A percentile compares a stretch with the other conserved stretches of the same genome.
Evolutionary conservation across 2,888 invertebrate genomes (phyloP).

Genomic region (Pristionchus japonicus): DNA sequence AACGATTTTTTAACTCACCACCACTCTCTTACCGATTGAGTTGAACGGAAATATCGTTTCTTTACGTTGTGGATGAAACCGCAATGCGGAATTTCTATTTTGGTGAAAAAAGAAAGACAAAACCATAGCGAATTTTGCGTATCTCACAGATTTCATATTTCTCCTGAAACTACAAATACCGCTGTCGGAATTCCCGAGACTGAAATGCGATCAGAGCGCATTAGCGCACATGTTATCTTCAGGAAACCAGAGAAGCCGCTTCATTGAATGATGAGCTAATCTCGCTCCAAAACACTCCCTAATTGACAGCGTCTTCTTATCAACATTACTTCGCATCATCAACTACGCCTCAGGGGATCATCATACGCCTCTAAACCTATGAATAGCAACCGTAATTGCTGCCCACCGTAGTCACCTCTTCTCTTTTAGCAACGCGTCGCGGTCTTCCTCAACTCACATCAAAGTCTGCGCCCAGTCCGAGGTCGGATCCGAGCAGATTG

Average conservation of each 20-base stretch:
- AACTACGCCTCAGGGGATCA: not conserved
- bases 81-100: not conserved
- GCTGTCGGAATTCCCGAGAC: not conserved
- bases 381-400: not conserved
- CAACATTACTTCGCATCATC: not conserved
- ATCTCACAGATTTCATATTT: not conserved
- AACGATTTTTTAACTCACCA: too few relatives aligned
- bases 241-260: not conserved
- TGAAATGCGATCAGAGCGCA: not conserved
- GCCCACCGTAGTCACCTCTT: not conserved
- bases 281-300: not conserved
- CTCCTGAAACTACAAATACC: not conserved
- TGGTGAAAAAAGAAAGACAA: too few relatives aligned
- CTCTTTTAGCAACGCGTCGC: too few relatives aligned
- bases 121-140: not conserved
- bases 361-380: not conserved
- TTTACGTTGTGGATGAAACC: not conserved
- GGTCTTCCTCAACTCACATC: not conserved
- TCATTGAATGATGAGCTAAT: not conserved
- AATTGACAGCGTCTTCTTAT: not conserved
- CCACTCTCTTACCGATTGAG: too few relatives aligned
- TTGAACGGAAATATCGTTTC: too few relatives aligned
- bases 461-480: constrained; percentile 29
- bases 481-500: not conserved
- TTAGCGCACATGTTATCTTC: not conserved